These are phyloP conservation scores for Balaeniceps rex DNA, from an alignment of 2,113 vertebrate genomes.

Conservation along the genomic window DNA sequence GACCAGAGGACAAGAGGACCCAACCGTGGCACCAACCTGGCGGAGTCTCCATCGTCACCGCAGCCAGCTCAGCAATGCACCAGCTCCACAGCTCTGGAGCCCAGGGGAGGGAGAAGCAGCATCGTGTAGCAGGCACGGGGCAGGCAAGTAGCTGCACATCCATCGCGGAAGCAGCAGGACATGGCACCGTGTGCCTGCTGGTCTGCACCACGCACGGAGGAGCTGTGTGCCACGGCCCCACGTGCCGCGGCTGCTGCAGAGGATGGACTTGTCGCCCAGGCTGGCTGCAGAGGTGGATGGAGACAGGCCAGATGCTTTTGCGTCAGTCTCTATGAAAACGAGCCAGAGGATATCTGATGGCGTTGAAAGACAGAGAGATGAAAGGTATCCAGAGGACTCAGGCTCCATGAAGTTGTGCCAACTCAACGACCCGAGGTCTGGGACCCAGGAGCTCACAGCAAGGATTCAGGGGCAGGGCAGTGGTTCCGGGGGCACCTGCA, in stretches of 20 bases:
- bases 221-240: accelerated
- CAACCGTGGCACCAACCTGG: accelerated
- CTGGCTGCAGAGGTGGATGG: not conserved
- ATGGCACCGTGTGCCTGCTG: accelerated
- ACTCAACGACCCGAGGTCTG: accelerated
- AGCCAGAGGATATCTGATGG: not conserved
- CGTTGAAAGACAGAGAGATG: not conserved
- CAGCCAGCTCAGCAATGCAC: not conserved
- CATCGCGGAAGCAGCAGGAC: not conserved
- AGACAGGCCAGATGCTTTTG: not conserved
- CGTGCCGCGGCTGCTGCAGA: not conserved
- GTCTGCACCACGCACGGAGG: accelerated
- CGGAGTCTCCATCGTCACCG: accelerated
- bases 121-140: accelerated
- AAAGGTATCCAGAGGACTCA: not conserved
- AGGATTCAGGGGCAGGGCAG: not conserved
- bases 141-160: not conserved
- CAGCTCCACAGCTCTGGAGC: accelerated
- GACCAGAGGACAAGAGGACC: not conserved
- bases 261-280: not conserved
- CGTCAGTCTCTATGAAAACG: not conserved
- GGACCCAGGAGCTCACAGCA: not conserved
- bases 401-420: not conserved
- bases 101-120: not conserved
- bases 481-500: too few relatives aligned